phyloP scores from a whole-genome alignment of 2,113 vertebrate species.

The Apteryx mantelli region DNA sequence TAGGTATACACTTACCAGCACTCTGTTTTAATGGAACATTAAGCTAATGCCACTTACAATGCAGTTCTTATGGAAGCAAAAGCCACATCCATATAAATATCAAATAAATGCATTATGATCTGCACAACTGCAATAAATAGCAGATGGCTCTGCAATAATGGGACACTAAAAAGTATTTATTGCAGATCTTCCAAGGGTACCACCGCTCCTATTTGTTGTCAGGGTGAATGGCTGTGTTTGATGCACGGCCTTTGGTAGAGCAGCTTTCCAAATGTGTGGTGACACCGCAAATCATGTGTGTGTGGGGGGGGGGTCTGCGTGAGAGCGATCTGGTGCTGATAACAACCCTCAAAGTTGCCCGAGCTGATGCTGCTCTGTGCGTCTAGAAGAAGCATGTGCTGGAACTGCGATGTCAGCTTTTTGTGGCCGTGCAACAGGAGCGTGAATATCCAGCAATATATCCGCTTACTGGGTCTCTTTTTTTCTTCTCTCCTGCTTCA shows the following conservation, averaged over 20 bases:
- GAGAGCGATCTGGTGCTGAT: neutral
- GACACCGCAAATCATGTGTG: neutral
- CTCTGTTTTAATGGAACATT: slow-evolving; percentile 44
- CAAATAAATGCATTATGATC: slow-evolving; percentile 13
- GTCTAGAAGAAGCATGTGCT: accelerated
- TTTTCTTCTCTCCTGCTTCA: neutral
- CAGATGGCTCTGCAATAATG: slow-evolving; percentile 31
- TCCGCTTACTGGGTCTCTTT: accelerated
- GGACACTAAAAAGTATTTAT: slow-evolving; percentile 58
- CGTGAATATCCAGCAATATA: no score
- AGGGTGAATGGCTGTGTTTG: neutral
- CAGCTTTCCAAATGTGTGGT: neutral
- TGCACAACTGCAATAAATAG: slow-evolving; percentile 42
- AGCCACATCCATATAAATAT: slow-evolving; percentile 33
- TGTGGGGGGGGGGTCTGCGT: neutral
- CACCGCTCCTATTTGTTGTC: neutral
- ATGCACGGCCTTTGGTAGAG: neutral
- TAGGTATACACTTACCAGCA: neutral
- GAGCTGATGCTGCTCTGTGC: neutral
- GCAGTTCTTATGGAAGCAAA: neutral
- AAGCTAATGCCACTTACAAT: slow-evolving; percentile 42
- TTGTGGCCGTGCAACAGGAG: neutral
- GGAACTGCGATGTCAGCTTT: neutral
- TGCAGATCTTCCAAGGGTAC: neutral
- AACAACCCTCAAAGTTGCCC: neutral